Evolutionary conservation across 2,888 invertebrate species (phyloP), one percentile per base, ranked within the genome.

Genomic region (Clunio marinus): DNA sequence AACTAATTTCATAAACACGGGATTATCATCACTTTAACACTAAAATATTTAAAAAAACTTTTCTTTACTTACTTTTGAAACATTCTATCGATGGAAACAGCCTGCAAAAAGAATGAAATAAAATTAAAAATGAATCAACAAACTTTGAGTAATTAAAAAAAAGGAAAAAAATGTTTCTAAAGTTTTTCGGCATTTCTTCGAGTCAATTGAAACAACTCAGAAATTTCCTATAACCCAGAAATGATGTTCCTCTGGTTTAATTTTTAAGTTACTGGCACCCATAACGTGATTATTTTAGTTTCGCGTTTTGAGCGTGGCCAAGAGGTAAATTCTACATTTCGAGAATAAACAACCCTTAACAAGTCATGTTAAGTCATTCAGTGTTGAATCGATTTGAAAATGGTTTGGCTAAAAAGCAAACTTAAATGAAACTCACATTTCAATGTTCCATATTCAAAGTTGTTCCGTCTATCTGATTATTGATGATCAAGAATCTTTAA

Each of bases 221-320:
- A 22, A 58, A 58, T 58, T 68, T 68, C 68, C 68, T 68, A 58
- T 63, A 25, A 58, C 68, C 28, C 35, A 37, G 41, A 68, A 65
- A 51, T 58, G 27, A 37, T 68, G n/a, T 68, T 58, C 68, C 68
- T 55, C 68, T 68, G 68, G 55, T 58, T 51, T 51, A 60, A 63
- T 17, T 37, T 60, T 60, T 57, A 35, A 28, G 7, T 65, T 37
- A 66, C 66, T 68, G 68, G 68, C 68, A 58, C 68, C 58, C 41
- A 60, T 22, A 17, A 58, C n/a, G 35, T 68, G 68, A 37, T 58
- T 58, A 66, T 66, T 45, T n/a, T 20, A 55, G 20, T 66, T 46
- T 22, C 66, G 24, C 24, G 20, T 5, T 51, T 35, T 28, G 41
- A 68, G 68, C 58, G 68, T 68, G 68, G 68, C 68, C 37, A 17